Evolutionary conservation across 2,888 invertebrate genomes (phyloP).

Genomic region (Athetis lepigone): DNA sequence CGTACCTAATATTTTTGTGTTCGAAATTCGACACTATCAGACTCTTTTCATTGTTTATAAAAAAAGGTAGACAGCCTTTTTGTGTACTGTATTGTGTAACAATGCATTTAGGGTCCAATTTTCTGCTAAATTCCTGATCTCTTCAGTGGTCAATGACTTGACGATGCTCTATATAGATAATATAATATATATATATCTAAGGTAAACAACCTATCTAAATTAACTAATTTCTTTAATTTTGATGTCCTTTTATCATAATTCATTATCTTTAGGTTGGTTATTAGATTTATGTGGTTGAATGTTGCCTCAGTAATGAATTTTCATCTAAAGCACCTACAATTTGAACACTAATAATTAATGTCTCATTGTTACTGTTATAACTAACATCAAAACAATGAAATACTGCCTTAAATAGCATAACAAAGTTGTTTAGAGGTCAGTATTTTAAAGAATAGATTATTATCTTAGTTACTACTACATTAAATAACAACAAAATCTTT

Average conservation of each 20-base stretch:
- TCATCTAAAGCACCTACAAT: neutral
- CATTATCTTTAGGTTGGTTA: no score
- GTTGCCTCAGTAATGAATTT: no score
- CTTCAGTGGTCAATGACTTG: conserved; percentile 6
- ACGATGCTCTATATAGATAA: neutral
- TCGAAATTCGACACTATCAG: conserved; percentile 1
- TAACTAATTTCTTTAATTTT: no score
- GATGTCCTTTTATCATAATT: no score
- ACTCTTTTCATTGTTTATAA: neutral
- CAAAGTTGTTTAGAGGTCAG: conserved; percentile 10
- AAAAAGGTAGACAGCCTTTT: conserved; percentile 2
- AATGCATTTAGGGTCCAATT: neutral
- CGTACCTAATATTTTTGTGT: conserved; percentile 8
- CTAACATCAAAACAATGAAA: neutral
- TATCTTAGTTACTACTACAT: no score
- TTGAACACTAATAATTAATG: conserved; percentile 1
- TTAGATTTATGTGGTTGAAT: no score
- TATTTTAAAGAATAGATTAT: conserved; percentile 12
- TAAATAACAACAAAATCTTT: neutral
- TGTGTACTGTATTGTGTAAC: neutral
- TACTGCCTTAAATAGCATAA: neutral
- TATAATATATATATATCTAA: no score
- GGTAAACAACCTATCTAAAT: no score
- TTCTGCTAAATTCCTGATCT: conserved; percentile 4
- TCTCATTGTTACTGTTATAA: neutral